Conservation (phyloP, 2,113 vertebrate species). For the Symphodus melops region DNA sequence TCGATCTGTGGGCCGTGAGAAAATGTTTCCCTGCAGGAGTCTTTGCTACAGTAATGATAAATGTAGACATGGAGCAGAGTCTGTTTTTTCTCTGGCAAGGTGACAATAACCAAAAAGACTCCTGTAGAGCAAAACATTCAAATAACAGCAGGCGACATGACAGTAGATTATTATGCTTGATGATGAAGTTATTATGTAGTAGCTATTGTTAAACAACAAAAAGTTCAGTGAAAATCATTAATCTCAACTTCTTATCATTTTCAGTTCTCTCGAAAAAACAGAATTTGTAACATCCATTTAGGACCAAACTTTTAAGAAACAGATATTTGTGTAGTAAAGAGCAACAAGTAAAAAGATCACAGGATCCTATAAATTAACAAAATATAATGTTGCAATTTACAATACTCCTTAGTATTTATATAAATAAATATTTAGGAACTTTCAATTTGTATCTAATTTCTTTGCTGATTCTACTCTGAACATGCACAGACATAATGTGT, state of each 20-base stretch:
- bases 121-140: background rate
- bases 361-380: too few relatives aligned
- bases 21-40: conserved; percentile 28
- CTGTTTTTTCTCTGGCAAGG: conserved; percentile 12
- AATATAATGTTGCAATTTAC: too few relatives aligned
- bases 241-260: background rate
- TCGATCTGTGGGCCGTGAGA: conserved; percentile 49
- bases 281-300: background rate
- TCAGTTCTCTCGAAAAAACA: background rate
- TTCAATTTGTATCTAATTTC: too few relatives aligned
- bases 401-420: too few relatives aligned
- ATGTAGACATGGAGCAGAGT: conserved; percentile 24
- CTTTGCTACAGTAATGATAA: conserved; percentile 28
- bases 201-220: background rate
- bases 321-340: background rate
- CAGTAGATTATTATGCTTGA: background rate
- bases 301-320: background rate
- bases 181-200: background rate
- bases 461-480: too few relatives aligned
- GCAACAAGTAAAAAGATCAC: too few relatives aligned
- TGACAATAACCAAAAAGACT: background rate
- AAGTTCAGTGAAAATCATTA: background rate
- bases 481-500: too few relatives aligned
- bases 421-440: too few relatives aligned
- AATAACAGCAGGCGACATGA: background rate